A percentile compares a stretch with the other conserved stretches of the same genome.
Evolutionary conservation across 2,888 invertebrate genomes (phyloP).

Genomic region (Macrophya annulata): DNA sequence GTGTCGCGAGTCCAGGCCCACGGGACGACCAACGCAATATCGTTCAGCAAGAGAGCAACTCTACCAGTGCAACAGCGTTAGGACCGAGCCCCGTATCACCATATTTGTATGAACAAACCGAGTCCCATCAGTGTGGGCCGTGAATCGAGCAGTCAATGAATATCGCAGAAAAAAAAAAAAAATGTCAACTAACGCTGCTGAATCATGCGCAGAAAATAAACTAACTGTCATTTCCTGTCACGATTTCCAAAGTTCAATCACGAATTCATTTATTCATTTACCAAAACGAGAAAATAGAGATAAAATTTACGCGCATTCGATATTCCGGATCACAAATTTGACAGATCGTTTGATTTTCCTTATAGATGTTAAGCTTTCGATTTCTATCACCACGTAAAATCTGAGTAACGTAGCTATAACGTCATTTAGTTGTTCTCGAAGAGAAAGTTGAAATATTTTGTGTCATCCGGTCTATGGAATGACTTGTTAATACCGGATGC

Average conservation of each 20-base stretch:
- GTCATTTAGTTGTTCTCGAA: constrained; percentile 3
- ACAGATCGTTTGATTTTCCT: background rate
- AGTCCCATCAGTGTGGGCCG: constrained; percentile 45
- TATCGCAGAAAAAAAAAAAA: constrained; percentile 19
- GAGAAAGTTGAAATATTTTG: constrained; percentile 37
- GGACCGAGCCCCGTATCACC: constrained; percentile 40
- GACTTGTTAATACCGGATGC: background rate
- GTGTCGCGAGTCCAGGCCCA: constrained; percentile 36
- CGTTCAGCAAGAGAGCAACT: constrained; percentile 34
- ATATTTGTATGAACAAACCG: constrained; percentile 32
- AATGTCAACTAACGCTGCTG: background rate
- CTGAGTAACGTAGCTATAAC: constrained; percentile 1
- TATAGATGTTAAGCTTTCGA: background rate
- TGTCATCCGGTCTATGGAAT: constrained; percentile 14
- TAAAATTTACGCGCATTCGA: background rate
- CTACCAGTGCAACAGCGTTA: background rate
- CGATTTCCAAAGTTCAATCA: background rate
- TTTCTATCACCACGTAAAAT: background rate
- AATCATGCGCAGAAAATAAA: constrained; percentile 18
- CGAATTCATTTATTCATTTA: background rate
- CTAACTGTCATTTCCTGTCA: constrained; percentile 6
- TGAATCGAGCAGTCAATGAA: constrained; percentile 47
- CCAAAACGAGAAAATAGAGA: background rate
- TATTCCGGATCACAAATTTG: background rate
- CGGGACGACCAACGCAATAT: constrained; percentile 54